A percentile compares a stretch with the other conserved stretches of the same genome.
phyloP scores from a whole-genome alignment of 2,113 vertebrate species.

The Bufo gargarizans region DNA sequence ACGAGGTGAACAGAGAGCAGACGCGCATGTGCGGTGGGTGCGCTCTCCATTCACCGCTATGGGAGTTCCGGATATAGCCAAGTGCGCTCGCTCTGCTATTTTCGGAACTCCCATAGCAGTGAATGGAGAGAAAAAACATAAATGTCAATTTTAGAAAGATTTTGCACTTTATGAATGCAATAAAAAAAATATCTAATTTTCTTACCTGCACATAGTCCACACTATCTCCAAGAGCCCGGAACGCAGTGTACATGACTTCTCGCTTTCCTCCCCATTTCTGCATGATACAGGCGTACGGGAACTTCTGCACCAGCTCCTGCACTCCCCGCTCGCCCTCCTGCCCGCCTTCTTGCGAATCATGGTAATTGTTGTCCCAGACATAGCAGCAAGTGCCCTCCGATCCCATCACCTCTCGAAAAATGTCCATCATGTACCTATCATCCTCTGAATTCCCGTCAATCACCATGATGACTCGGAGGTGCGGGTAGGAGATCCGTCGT shows the following conservation, averaged over 20 bases:
- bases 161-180: neutral
- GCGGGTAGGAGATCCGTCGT: constrained; percentile 87
- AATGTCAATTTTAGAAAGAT: neutral
- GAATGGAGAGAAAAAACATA: neutral
- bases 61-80: no score
- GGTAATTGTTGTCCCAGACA: constrained; percentile 94
- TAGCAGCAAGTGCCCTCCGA: constrained; percentile 80
- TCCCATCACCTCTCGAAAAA: constrained; percentile 94
- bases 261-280: constrained; percentile 98
- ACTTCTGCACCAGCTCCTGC: constrained; percentile 77
- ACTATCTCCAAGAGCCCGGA: constrained; percentile 90
- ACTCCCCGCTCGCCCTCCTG: constrained; percentile 73
- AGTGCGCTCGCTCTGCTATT: no score
- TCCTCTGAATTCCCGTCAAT: constrained; percentile 92
- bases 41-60: no score
- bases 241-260: constrained; percentile 99
- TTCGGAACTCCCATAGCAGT: no score
- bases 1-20: no score
- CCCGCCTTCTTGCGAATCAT: constrained; percentile 68
- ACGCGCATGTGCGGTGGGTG: no score
- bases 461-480: constrained; percentile 94
- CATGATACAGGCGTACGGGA: constrained; percentile 89
- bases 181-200: neutral
- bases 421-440: constrained; percentile 96
- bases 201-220: constrained; percentile 96